Percentiles rank a stretch among this genome's conserved stretches.
These are phyloP conservation scores for Gallinago media DNA, from an alignment of 2,113 vertebrate species.

Conservation along the genomic window DNA sequence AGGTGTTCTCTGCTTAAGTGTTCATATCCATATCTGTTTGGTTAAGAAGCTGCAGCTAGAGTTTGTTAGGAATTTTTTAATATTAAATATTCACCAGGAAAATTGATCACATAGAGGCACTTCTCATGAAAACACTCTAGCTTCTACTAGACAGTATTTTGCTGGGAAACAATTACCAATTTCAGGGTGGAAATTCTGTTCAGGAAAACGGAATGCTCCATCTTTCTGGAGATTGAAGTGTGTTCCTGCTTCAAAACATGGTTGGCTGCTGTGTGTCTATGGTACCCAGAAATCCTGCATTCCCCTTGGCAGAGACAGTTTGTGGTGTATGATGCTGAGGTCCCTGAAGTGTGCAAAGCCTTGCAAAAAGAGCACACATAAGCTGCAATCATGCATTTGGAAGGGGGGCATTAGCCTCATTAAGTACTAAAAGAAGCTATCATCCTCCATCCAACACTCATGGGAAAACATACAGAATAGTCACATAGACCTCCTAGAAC, in stretches of 20 bases:
- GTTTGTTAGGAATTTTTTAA: background rate
- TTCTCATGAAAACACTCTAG: background rate
- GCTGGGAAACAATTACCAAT: background rate
- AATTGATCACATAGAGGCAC: background rate
- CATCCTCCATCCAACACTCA: background rate
- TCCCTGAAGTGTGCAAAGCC: background rate
- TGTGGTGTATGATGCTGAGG: background rate
- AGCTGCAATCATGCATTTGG: background rate
- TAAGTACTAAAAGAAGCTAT: background rate
- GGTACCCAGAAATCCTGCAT: background rate
- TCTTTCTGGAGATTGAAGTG: background rate
- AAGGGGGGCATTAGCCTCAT: background rate
- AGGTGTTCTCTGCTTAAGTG: background rate
- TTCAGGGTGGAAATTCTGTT: background rate
- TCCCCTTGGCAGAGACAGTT: background rate
- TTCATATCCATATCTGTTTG: background rate
- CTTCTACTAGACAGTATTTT: background rate
- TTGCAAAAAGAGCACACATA: background rate
- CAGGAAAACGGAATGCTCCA: background rate
- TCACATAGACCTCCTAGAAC: background rate
- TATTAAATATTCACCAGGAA: background rate
- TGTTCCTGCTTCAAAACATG: background rate
- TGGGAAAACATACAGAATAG: background rate
- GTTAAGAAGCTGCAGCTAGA: background rate
- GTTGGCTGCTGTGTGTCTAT: background rate